These are phyloP conservation scores for Rhagologus leucostigma DNA, from an alignment of 2,113 vertebrate species.

Conservation along the genomic window DNA sequence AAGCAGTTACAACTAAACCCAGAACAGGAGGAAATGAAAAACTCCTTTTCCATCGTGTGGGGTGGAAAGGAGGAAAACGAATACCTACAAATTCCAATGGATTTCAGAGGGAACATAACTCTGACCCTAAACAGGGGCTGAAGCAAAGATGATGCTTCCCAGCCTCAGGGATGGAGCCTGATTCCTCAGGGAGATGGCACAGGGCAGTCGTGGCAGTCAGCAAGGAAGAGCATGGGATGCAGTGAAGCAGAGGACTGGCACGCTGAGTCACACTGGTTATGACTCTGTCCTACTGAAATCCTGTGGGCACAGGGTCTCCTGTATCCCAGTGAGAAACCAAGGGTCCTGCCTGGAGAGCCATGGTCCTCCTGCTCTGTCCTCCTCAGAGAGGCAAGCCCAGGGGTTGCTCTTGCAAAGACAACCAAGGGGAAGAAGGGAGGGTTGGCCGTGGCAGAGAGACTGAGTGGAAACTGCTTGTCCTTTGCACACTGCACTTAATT, in stretches of 20 bases:
- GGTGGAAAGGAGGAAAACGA: not conserved
- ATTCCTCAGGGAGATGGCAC: not conserved
- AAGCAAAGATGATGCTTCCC: not conserved
- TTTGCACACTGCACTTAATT: not conserved
- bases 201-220: not conserved
- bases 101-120: not conserved
- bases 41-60: not conserved
- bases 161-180: not conserved
- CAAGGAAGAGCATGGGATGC: not conserved
- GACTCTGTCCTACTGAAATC: not conserved
- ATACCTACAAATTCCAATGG: not conserved
- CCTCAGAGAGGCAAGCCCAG: not conserved
- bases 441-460: not conserved
- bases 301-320: not conserved
- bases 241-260: not conserved
- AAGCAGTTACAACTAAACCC: not conserved
- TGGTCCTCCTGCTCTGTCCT: not conserved
- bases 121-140: not conserved
- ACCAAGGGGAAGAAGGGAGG: not conserved
- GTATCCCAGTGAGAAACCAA: not conserved
- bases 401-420: not conserved
- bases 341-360: fast-evolving
- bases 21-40: not conserved
- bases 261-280: not conserved
- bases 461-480: not conserved